A percentile compares a stretch with the other conserved stretches of the same genome.
Evolutionary conservation across 2,113 vertebrate species (phyloP).

Genomic region (Condylura cristata): DNA sequence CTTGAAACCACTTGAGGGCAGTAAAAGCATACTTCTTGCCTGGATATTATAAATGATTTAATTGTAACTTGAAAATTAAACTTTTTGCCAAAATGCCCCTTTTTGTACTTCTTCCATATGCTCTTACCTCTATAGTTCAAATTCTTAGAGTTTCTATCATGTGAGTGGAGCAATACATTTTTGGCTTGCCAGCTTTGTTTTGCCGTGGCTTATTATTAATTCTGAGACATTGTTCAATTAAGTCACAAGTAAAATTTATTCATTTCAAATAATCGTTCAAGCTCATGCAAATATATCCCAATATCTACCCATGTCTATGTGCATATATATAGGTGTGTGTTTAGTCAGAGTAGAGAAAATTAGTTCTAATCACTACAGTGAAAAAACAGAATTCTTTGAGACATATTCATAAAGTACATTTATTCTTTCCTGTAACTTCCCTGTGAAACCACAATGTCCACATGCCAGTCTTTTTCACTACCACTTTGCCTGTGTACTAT

Average conservation of each 20-base stretch:
- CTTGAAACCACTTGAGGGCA: constrained; percentile 54
- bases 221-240: background rate
- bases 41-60: background rate
- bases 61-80: background rate
- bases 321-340: background rate
- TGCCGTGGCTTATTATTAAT: background rate
- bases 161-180: background rate
- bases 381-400: background rate
- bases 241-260: background rate
- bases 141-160: background rate
- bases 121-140: background rate
- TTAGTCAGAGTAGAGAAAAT: background rate
- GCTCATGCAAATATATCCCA: background rate
- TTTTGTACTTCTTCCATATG: background rate
- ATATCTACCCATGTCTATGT: background rate
- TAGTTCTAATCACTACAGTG: background rate
- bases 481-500: too few relatives aligned
- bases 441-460: accelerated
- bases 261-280: background rate
- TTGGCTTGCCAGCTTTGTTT: background rate
- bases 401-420: background rate
- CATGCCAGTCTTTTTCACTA: background rate
- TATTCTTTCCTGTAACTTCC: background rate
- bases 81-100: background rate
- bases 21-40: background rate